Evolutionary conservation across 2,797 vertebrate genomes (phyloP), one percentile per base, ranked within the genome.

Genomic region (Pogoniulus pusillus): DNA sequence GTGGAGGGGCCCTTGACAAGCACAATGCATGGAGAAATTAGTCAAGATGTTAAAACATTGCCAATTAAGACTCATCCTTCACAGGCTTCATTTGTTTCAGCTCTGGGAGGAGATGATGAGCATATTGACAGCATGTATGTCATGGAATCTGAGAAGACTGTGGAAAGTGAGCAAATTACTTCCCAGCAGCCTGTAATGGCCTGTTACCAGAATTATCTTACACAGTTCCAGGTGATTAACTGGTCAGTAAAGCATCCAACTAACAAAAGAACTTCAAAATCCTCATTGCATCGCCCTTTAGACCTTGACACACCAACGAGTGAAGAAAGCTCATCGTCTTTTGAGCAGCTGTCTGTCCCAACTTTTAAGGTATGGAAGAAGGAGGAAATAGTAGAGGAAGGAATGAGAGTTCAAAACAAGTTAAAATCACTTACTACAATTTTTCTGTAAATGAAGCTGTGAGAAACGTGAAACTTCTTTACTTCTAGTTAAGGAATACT

Each of bases 231-330:
- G 96, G 99, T 99, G 54, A 97, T 98, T 82, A 99, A 99, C 91
- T 99, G 99, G 99, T 98, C 98, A 7, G 98, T 98, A 63, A 99
- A 99, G 94, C 99, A 99, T 86, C 99, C 99, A 23, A 98, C 98
- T 94, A 99, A 99, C 96, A 99, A 99, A 97, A 98, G 99, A 94
- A 99, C 99, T 24, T 99, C 99, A 17, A 99, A 99, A 89, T 99
- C 99, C 53, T 99, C 99, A 2, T 93, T 99, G 53, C 99, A 99
- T 93, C 98, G 99, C 4, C 99, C 99, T 30, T 97, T 99, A 63
- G 99, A 99, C 76, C 97, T 99, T 37, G 99, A 99, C 94, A 99
- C 99, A 0, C 99, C 99, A 37, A 99, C 99, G 5, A 99, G 98
- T n/a, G 99, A 99, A 96, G 99, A 99, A 96, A 99, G 98, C 95